Evolutionary conservation across 37 sponge, comb jelly and placozoan genomes (phyloP).

Genomic region (Chondrosia reniformis): DNA sequence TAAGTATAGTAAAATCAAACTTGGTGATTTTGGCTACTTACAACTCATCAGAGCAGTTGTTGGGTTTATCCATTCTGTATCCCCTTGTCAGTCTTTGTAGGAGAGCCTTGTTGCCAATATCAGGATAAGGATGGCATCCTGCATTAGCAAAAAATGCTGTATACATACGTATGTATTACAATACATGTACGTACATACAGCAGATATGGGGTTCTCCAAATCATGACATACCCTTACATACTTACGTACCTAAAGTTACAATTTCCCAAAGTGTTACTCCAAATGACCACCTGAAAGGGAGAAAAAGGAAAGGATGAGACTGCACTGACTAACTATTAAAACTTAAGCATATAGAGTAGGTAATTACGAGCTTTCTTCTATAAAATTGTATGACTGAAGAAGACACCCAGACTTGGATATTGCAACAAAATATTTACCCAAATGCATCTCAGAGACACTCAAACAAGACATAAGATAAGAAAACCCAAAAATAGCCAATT

Average conservation of each 20-base stretch:
- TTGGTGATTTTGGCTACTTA: constrained; percentile 10
- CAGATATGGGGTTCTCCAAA: background rate
- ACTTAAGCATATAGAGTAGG: too few relatives aligned
- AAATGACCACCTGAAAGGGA: constrained; percentile 48
- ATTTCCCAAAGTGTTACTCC: constrained; percentile 75
- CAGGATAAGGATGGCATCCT: constrained; percentile 8
- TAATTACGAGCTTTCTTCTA: too few relatives aligned
- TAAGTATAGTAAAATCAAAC: too few relatives aligned
- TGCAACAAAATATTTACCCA: too few relatives aligned
- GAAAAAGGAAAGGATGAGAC: background rate
- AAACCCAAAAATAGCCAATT: too few relatives aligned
- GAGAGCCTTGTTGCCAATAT: constrained; percentile 4
- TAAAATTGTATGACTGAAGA: too few relatives aligned
- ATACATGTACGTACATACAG: constrained; percentile 1
- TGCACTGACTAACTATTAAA: too few relatives aligned
- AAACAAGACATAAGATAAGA: too few relatives aligned
- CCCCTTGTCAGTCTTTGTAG: constrained; percentile 21
- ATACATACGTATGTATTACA: background rate
- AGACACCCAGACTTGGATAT: too few relatives aligned
- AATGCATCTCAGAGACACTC: too few relatives aligned
- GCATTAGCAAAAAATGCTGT: background rate
- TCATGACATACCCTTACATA: too few relatives aligned
- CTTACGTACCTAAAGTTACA: constrained; percentile 50
- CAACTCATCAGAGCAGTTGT: constrained; percentile 56
- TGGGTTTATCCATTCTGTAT: constrained; percentile 48